Conservation (phyloP, 2,888 invertebrate species). For the Hydriomena furcata region DNA sequence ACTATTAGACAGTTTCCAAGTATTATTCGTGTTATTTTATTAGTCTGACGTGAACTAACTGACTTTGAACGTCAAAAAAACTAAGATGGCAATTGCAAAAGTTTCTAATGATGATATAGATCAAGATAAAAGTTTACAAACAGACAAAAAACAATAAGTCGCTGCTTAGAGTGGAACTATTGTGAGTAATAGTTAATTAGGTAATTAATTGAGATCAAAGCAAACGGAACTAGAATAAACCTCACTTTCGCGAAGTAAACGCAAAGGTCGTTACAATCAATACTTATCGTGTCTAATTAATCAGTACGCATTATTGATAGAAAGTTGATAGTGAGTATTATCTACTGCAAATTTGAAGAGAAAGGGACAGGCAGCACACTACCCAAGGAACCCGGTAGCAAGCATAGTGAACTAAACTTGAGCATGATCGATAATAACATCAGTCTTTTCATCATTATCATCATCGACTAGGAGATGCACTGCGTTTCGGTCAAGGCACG, state of each 20-base stretch:
- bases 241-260: conserved; percentile 58
- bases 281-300: conserved; percentile 78
- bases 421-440: not conserved
- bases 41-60: conserved; percentile 19
- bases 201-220: conserved; percentile 35
- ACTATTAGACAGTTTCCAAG: conserved; percentile 15
- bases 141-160: conserved; percentile 11
- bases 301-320: conserved; percentile 76
- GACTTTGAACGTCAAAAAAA: conserved; percentile 10
- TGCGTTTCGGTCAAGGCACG: too few species aligned
- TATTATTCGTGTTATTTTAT: conserved; percentile 21
- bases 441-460: too few species aligned
- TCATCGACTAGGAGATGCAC: too few species aligned
- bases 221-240: conserved; percentile 45
- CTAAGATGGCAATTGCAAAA: conserved; percentile 18
- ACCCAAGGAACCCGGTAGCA: conserved; percentile 35
- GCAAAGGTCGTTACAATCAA: conserved; percentile 56
- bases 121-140: conserved; percentile 22
- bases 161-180: conserved; percentile 7
- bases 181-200: conserved; percentile 27
- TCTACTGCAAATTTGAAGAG: conserved; percentile 62
- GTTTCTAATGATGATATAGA: conserved; percentile 28
- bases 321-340: conserved; percentile 66
- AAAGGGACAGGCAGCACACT: conserved; percentile 58
- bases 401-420: not conserved